Base-by-base conservation (phyloP, 2,888 invertebrate species). In the Andrena haemorrhoa region DNA sequence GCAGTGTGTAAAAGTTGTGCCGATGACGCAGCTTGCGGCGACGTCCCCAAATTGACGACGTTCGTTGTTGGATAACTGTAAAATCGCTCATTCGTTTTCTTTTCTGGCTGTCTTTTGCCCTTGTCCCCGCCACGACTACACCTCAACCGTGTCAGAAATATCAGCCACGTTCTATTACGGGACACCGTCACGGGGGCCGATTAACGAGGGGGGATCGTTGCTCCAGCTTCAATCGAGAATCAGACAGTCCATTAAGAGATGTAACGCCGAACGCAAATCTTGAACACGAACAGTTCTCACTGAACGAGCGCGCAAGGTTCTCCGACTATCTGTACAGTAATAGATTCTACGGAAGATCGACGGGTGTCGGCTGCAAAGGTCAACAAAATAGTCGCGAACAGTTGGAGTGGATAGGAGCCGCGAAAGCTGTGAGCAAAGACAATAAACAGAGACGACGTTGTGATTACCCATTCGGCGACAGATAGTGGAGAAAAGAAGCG, bases 11-110 rank as follows among this genome's bases (percentile, higher is more conserved):
- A 85, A 87, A 92, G 93, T 93, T 94, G 94, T 94, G 94, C 94
- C 94, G 93, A 94, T 94, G 94, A 94, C 94, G 94, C 94, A 94
- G 93, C 93, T 93, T 93, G 93, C 92, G 92, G 92, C 91, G 92
- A 92, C 91, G 91, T 93, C 93, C 92, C 92, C 92, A 92, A 91
- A 92, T 90, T 56, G 92, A 93, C 91, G 92, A 91, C 90, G 91
- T 92, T 92, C 92, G 91, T 91, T 92, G 92, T 91, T 92, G 92
- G 90, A 91, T 90, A 91, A 93, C 93, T 93, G 93, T 85, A 93
- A 93, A 91, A 91, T 92, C 56, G 87, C 78, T 81, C 79, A 53
- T 61, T 47, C 71, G 53, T 66, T 41, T 64, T 47, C 71, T 61
- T 66, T 41, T 64, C 33, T 31, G 12, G 8, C 31, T 74, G 79